These are phyloP conservation scores for Pandion haliaetus DNA, from an alignment of 2,113 vertebrate genomes.

Conservation along the genomic window DNA sequence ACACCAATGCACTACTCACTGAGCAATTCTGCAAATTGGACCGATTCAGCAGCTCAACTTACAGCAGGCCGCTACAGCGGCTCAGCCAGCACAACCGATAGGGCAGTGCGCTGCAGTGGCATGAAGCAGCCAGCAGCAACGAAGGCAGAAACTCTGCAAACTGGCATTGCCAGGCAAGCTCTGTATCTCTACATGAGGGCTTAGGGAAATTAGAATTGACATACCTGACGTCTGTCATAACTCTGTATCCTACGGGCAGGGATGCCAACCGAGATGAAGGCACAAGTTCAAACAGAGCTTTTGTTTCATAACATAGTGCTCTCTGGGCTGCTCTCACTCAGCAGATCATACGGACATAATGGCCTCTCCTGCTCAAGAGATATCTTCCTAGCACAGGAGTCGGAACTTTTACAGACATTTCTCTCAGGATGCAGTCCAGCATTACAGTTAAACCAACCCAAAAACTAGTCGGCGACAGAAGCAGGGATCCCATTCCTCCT, in stretches of 20 bases:
- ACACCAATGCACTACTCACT: background rate
- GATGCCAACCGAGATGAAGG: background rate
- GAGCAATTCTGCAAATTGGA: background rate
- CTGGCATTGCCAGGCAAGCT: background rate
- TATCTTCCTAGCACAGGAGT: rapidly evolving
- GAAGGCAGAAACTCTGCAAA: background rate
- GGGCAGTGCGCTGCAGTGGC: background rate
- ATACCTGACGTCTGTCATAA: background rate
- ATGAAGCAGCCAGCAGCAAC: background rate
- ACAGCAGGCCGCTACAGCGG: background rate
- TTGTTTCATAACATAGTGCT: background rate
- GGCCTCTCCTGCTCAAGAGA: background rate
- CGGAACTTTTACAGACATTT: background rate
- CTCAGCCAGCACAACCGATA: background rate
- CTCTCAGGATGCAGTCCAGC: background rate
- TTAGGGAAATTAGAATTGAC: background rate
- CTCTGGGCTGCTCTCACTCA: background rate
- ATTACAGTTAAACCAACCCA: background rate
- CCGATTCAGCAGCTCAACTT: background rate
- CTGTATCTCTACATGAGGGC: background rate
- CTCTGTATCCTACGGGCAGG: background rate
- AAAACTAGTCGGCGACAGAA: background rate
- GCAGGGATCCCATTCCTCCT: background rate
- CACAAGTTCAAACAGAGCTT: background rate
- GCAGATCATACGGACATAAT: background rate